phyloP scores from a whole-genome alignment of 2,888 invertebrate genomes.

The Microctonus hyperodae region DNA sequence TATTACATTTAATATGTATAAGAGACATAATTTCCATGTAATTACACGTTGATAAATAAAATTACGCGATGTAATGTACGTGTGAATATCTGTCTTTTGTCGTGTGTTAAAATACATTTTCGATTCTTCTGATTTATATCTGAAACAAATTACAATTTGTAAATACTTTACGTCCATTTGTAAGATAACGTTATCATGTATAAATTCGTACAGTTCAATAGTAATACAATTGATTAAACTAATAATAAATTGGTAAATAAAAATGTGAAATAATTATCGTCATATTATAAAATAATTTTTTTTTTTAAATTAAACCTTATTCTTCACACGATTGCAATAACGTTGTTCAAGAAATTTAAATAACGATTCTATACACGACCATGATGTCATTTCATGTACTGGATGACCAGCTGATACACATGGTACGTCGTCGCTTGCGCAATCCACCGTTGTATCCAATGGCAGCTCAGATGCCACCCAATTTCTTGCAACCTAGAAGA shows the following conservation, averaged over 20 bases:
- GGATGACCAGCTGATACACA: slow-evolving; percentile 71
- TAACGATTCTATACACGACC: slow-evolving; percentile 71
- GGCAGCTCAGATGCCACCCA: slow-evolving; percentile 70
- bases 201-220: background rate
- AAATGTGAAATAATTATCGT: background rate
- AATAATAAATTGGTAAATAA: background rate
- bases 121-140: background rate
- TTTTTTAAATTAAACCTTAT: slow-evolving; percentile 31
- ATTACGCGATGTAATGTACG: background rate
- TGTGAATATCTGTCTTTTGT: too few relatives aligned
- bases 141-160: background rate
- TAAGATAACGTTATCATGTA: slow-evolving; percentile 21
- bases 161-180: background rate
- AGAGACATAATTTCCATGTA: background rate
- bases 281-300: slow-evolving; percentile 10
- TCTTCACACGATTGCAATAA: slow-evolving; percentile 36
- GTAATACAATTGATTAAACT: slow-evolving; percentile 5
- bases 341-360: slow-evolving; percentile 69
- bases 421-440: slow-evolving; percentile 66
- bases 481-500: slow-evolving; percentile 67
- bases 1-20: too few relatives aligned
- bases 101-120: background rate
- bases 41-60: background rate
- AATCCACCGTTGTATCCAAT: slow-evolving; percentile 65
- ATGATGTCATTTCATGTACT: slow-evolving; percentile 77